These are phyloP conservation scores for Hucho hucho DNA, from an alignment of 2,113 vertebrate genomes.

Conservation along the genomic window DNA sequence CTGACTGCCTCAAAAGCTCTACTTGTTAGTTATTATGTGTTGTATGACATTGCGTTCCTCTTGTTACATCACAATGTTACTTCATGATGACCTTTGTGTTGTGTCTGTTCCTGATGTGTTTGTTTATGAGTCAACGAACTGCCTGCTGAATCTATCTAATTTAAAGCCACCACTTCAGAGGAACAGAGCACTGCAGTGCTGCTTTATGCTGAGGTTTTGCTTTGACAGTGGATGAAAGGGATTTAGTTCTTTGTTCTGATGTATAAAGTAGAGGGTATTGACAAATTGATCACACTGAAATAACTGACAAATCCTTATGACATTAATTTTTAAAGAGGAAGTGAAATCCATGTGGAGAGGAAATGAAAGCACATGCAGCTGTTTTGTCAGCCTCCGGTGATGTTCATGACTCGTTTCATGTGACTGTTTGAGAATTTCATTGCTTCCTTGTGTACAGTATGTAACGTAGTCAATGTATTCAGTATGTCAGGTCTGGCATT, in stretches of 20 bases:
- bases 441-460: constrained; percentile 3
- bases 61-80: background rate
- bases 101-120: background rate
- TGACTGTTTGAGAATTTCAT: constrained; percentile 1
- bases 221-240: background rate
- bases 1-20: background rate
- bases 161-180: background rate
- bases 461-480: background rate
- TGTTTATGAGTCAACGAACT: background rate
- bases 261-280: background rate
- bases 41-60: background rate
- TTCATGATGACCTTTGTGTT: background rate
- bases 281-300: background rate
- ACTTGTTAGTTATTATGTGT: no score
- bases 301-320: background rate
- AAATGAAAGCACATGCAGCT: background rate
- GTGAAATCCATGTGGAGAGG: background rate
- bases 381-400: background rate
- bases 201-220: background rate
- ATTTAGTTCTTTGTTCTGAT: background rate
- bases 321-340: background rate
- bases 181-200: background rate
- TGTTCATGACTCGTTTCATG: background rate
- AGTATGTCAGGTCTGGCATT: background rate
- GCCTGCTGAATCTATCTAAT: background rate